Base-by-base conservation (phyloP, 2,888 invertebrate species). In the Meloe dianella region DNA sequence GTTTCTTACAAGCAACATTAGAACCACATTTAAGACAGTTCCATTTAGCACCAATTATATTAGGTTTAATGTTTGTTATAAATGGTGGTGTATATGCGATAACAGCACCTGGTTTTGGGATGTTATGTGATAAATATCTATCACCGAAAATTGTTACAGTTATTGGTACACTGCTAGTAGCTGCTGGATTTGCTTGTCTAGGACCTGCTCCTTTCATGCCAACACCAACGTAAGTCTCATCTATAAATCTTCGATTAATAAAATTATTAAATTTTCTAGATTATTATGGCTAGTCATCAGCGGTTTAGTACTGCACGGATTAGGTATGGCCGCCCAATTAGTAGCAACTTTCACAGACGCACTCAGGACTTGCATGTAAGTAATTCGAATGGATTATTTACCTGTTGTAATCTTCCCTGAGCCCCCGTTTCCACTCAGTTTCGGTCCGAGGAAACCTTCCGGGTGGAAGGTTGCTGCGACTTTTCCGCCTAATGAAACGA, bases 281-380 rank as follows among this genome's bases (percentile, higher is more conserved):
- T 82, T 85, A 22, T 79, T 92, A 61, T 90, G 90, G 89, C 77
- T 93, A 63, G 88, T 90, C 0, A 89, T 94, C 20, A 32, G 87
- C 1, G 93, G 93, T 0, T 83, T 95, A 61, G 87, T 94, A 9
- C 84, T 93, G 0, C 93, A 95, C 73, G 96, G 95, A 0, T 79
- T 95, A 14, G 95, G 95, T 14, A 91, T 95, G 80, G 91, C 93
- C 14, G 92, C 94, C 20, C 91, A 93, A 72, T 86, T 95, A 38
- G 95, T 96, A 10, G 92, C 95, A 0, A 93, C 94, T 4, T 96
- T 96, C 82, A 90, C 93, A 8, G 93, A 94, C 78, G 94, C 94
- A 9, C 86, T 96, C 9, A 87, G 90, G 71, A 92, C 92, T 6
- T 89, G 93, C 8, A 88, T 94, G 93, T 95, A 86, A 89, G 91